Evolutionary conservation across 2,113 vertebrate genomes (phyloP).

Genomic region (Neofelis nebulosa): DNA sequence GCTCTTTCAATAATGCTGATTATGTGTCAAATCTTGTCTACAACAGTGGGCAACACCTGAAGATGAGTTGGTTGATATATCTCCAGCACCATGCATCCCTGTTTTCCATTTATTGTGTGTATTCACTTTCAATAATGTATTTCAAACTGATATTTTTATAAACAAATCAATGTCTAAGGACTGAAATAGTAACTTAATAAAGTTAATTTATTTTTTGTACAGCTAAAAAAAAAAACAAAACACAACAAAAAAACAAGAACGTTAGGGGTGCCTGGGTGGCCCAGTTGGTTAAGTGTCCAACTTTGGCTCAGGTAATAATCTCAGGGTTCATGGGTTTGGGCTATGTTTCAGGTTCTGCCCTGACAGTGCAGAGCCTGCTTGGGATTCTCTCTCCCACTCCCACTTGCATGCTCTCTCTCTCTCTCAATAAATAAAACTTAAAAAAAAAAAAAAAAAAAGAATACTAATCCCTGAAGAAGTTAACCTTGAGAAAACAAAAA

Average conservation of each 20-base stretch:
- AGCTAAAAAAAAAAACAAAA: not conserved
- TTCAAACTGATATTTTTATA: constrained; percentile 72
- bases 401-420: too few species aligned
- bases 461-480: not conserved
- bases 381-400: too few species aligned
- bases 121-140: constrained; percentile 67
- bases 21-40: not conserved
- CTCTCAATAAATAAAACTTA: too few species aligned
- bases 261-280: too few species aligned
- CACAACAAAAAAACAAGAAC: too few species aligned
- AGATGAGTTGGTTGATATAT: not conserved
- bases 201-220: constrained; percentile 75
- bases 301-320: too few species aligned
- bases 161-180: constrained; percentile 57
- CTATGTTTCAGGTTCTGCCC: too few species aligned
- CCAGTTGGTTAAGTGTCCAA: too few species aligned
- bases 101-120: constrained; percentile 75
- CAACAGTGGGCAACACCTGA: not conserved
- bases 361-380: too few species aligned
- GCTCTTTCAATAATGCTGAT: constrained; percentile 10
- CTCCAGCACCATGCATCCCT: not conserved
- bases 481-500: not conserved
- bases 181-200: constrained; percentile 70
- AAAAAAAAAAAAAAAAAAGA: too few species aligned
- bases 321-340: too few species aligned